A percentile compares a stretch with the other conserved stretches of the same genome.
These are phyloP conservation scores for Eupsilia transversa DNA, from an alignment of 2,888 invertebrate species.

Conservation along the genomic window DNA sequence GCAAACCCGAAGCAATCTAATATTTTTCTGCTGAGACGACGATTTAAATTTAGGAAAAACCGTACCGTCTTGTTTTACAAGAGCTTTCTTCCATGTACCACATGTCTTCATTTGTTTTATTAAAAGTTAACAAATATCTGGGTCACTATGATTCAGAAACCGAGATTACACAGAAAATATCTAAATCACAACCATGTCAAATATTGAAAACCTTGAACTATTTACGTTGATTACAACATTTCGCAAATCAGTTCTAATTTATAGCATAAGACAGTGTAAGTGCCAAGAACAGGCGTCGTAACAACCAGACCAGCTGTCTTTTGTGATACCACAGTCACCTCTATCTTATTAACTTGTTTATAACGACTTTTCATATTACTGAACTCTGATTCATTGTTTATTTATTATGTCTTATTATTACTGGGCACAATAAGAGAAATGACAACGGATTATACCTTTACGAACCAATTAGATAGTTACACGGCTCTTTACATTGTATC, in stretches of 20 bases:
- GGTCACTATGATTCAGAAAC: slow-evolving; percentile 51
- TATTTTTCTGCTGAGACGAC: background rate
- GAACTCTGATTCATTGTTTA: slow-evolving; percentile 40
- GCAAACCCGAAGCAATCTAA: background rate
- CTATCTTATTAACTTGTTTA: slow-evolving; percentile 44
- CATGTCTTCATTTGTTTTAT: slow-evolving; percentile 38
- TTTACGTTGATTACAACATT: slow-evolving; percentile 67
- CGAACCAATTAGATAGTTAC: slow-evolving; percentile 34
- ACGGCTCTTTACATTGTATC: slow-evolving; percentile 23
- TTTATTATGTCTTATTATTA: slow-evolving; percentile 33
- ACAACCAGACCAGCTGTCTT: slow-evolving; percentile 54
- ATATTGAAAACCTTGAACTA: slow-evolving; percentile 67
- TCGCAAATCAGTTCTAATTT: slow-evolving; percentile 68
- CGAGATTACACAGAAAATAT: slow-evolving; percentile 45
- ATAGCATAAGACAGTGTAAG: slow-evolving; percentile 55
- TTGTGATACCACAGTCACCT: slow-evolving; percentile 47
- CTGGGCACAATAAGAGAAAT: slow-evolving; percentile 18
- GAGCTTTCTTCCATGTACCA: background rate
- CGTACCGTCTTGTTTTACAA: too few species aligned
- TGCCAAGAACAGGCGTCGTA: slow-evolving; percentile 65
- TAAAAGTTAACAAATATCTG: slow-evolving; percentile 47
- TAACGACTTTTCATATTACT: slow-evolving; percentile 44
- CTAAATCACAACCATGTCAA: slow-evolving; percentile 46
- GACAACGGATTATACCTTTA: slow-evolving; percentile 1
- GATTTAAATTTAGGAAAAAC: background rate